A percentile compares a stretch with the other conserved stretches of the same genome.
Conservation (phyloP, 2,113 vertebrate genomes). For the Oxyruncus cristatus region DNA sequence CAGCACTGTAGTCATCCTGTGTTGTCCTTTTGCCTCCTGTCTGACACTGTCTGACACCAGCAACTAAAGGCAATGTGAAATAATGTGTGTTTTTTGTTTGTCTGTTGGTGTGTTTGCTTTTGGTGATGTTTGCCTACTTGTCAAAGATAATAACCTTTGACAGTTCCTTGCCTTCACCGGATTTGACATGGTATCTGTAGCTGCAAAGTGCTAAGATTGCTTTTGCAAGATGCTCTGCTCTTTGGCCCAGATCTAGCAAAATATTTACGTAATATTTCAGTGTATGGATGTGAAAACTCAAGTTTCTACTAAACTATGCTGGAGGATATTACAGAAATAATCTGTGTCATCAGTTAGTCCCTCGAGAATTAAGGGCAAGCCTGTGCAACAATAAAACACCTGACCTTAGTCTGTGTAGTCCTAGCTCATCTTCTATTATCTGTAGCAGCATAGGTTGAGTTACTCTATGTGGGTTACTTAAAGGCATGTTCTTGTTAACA, state of each 20-base stretch:
- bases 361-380: not conserved
- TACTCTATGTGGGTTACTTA: not conserved
- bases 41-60: not conserved
- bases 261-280: not conserved
- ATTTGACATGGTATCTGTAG: not conserved
- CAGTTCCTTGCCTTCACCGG: not conserved
- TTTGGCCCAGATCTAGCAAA: not conserved
- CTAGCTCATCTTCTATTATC: not conserved
- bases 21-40: not conserved
- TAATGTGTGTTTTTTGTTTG: not conserved
- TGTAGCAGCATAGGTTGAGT: not conserved
- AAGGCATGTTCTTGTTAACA: not conserved
- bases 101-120: not conserved
- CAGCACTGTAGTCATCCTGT: not conserved
- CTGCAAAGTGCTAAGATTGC: not conserved
- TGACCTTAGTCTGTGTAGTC: not conserved
- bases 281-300: not conserved
- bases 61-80: not conserved
- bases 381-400: not conserved
- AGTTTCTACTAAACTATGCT: not conserved
- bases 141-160: not conserved
- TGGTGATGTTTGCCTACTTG: not conserved
- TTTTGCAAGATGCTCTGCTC: not conserved
- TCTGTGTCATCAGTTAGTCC: not conserved
- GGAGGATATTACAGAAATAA: not conserved